These are phyloP conservation scores for Steromphala cineraria DNA, from an alignment of 2,888 invertebrate species.

Conservation along the genomic window DNA sequence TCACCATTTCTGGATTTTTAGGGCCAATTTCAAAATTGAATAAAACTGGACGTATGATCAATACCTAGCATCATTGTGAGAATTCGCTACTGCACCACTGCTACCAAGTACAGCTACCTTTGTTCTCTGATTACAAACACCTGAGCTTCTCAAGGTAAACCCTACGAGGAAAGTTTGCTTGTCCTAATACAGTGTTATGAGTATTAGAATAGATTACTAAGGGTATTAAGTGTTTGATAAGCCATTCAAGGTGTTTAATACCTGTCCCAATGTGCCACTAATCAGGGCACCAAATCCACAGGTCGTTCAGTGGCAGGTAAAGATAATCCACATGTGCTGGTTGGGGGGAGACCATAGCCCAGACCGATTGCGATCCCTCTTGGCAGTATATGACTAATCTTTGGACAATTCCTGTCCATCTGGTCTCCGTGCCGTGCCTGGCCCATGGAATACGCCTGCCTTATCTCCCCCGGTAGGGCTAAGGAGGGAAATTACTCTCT, in stretches of 20 bases:
- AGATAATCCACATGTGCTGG: not conserved
- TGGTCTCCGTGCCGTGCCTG: not conserved
- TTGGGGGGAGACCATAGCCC: not conserved
- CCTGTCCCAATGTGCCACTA: not conserved
- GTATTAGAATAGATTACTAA: not conserved
- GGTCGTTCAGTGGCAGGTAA: too few relatives aligned
- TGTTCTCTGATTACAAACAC: too few relatives aligned
- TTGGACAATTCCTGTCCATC: not conserved
- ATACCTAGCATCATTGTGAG: too few relatives aligned
- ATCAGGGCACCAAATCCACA: too few relatives aligned
- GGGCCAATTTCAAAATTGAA: too few relatives aligned
- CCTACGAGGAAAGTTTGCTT: too few relatives aligned
- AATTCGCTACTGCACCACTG: too few relatives aligned
- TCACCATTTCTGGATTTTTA: too few relatives aligned
- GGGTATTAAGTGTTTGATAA: not conserved
- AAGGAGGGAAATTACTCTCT: conserved; percentile 16
- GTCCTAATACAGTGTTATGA: too few relatives aligned
- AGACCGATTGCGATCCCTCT: not conserved
- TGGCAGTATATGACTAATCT: not conserved
- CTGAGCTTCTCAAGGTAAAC: too few relatives aligned
- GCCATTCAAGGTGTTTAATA: not conserved
- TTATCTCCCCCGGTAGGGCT: not conserved
- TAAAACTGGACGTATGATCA: too few relatives aligned
- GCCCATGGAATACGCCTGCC: not conserved
- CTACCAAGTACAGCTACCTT: too few relatives aligned